Evolutionary conservation across 2,797 vertebrate species (phyloP), one percentile per base, ranked within the genome.

Genomic region (Clarias pachynema): DNA sequence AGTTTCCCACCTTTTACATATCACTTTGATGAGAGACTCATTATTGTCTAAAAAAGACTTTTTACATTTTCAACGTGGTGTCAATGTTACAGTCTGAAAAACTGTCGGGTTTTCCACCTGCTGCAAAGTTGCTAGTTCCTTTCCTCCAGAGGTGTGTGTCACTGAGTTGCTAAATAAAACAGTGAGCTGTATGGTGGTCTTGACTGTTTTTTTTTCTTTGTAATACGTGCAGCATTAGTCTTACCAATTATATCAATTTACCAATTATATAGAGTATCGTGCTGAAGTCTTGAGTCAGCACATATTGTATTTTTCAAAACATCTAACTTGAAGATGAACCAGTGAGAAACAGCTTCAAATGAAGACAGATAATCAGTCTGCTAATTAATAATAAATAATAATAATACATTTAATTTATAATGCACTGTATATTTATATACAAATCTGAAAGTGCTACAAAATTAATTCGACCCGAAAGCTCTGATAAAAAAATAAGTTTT

Each of bases 81-180:
- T 97, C 97, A 96, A 97, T 96, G 97, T 96, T 96, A 96, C 95
- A 95, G 95, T 95, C 85, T 81, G 95, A 97, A 96, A 96, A 92
- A 90, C 95, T 94, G 95, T 95, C 89, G 93, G 93, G 93, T 97
- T 97, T 97, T 95, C 94, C 92, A 92, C 92, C 92, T 93, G 93
- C 95, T 91, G 92, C 96, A 95, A 95, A 95, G 96, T 95, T 96
- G 95, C 96, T 96, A 95, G 93, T 94, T 95, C 96, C 92, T 94
- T 93, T 83, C 94, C 95, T 97, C 96, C 92, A 95, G 96, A 96
- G 96, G 96, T 96, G 95, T 95, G 94, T 95, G 95, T 86, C 95
- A 95, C 95, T 95, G 94, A 97, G 96, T 97, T 95, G 96, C 96
- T 96, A 95, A 99, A 98, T 98, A 97, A 99, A 97, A 95, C 95